Percentiles rank a stretch among this genome's conserved stretches.
These are phyloP conservation scores for Strix uralensis DNA, from an alignment of 2,113 vertebrate species.

Conservation along the genomic window DNA sequence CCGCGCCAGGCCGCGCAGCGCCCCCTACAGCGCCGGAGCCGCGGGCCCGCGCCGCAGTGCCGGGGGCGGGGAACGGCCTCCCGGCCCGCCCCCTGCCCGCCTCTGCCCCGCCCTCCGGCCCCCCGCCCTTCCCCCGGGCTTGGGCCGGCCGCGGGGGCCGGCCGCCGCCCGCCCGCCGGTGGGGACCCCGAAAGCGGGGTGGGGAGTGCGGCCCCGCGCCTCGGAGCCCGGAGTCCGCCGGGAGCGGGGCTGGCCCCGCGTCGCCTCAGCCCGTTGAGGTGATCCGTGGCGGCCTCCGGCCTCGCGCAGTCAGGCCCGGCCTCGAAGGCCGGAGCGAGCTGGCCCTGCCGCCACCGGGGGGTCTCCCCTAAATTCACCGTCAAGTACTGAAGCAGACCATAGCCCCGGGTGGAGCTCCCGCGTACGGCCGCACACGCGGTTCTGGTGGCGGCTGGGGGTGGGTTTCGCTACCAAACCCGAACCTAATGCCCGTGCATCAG, in stretches of 20 bases:
- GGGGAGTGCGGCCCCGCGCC: rapidly evolving
- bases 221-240: too few species aligned
- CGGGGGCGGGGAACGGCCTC: conserved; percentile 20
- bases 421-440: rapidly evolving
- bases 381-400: too few species aligned
- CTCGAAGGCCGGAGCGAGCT: rapidly evolving
- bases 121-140: too few species aligned
- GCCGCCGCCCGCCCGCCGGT: too few species aligned
- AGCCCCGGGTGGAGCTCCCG: rapidly evolving
- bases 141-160: not conserved
- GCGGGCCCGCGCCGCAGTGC: not conserved
- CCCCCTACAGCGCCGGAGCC: not conserved
- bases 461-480: not conserved
- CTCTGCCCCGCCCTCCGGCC: too few species aligned
- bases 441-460: rapidly evolving
- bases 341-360: rapidly evolving
- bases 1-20: not conserved
- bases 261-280: rapidly evolving
- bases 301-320: rapidly evolving
- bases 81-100: too few species aligned
- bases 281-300: not conserved
- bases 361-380: not conserved
- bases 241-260: rapidly evolving
- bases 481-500: rapidly evolving
- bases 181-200: rapidly evolving